Conservation (phyloP, 2,797 vertebrate genomes). For the Diceros bicornis region DNA sequence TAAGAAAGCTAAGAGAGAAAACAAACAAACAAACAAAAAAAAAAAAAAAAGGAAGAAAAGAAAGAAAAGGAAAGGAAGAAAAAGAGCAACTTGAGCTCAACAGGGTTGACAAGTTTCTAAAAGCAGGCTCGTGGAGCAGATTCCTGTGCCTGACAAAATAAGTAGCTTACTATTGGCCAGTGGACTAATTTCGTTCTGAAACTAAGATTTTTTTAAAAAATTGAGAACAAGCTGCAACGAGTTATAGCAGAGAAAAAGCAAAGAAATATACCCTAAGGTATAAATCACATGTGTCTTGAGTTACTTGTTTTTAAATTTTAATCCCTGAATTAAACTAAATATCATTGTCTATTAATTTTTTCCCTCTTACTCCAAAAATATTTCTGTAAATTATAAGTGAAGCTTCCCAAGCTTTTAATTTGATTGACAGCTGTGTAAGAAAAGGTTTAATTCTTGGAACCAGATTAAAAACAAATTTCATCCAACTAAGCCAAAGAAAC, state of each 20-base stretch:
- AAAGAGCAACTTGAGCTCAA: background rate
- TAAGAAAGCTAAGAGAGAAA: background rate
- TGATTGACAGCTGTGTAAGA: background rate
- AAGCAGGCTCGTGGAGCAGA: background rate
- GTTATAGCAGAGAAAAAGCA: background rate
- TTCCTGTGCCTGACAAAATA: background rate
- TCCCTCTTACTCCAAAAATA: background rate
- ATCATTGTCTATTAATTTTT: background rate
- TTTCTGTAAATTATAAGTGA: background rate
- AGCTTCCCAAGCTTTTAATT: background rate
- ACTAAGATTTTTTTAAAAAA: background rate
- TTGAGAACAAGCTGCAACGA: background rate
- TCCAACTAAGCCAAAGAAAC: background rate
- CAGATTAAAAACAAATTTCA: conserved; percentile 19
- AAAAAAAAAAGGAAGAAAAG: too few relatives aligned
- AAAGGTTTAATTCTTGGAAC: background rate
- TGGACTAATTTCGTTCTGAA: background rate
- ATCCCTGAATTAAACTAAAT: background rate
- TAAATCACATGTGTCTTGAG: background rate
- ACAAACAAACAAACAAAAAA: background rate
- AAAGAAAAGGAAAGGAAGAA: background rate
- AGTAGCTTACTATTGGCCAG: background rate
- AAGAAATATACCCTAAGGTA: background rate
- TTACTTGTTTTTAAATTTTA: background rate
- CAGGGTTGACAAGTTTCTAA: background rate